phyloP scores from a whole-genome alignment of 23 tunicate genomes.

The Botrylloides violaceus region DNA sequence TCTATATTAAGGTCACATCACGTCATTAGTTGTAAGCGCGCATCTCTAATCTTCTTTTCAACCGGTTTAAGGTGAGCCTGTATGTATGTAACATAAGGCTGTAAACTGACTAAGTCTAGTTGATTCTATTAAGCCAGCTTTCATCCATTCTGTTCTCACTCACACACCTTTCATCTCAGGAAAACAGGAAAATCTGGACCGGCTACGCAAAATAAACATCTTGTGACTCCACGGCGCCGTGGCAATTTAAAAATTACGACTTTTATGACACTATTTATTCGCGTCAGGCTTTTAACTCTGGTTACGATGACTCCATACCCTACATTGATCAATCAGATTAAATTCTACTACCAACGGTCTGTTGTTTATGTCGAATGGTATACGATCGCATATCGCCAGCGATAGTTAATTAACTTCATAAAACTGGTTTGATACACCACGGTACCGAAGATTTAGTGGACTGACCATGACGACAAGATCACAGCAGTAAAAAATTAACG shows the following conservation, averaged over 20 bases:
- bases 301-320: constrained; percentile 2
- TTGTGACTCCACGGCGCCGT: background rate
- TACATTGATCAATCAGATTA: background rate
- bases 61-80: background rate
- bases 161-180: background rate
- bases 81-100: background rate
- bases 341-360: background rate
- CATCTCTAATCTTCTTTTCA: background rate
- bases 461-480: too few relatives aligned
- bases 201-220: background rate
- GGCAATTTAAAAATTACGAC: background rate
- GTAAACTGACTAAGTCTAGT: background rate
- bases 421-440: too few relatives aligned
- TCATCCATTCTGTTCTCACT: background rate
- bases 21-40: too few relatives aligned
- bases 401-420: background rate
- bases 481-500: too few relatives aligned
- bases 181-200: background rate
- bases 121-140: background rate
- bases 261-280: background rate
- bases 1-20: too few relatives aligned
- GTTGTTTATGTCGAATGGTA: background rate
- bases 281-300: background rate
- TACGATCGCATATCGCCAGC: background rate
- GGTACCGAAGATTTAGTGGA: too few relatives aligned